Percentiles rank a stretch among this genome's conserved stretches.
Conservation (phyloP, 1,140 invertebrate genomes). For the Aethina tumida region DNA sequence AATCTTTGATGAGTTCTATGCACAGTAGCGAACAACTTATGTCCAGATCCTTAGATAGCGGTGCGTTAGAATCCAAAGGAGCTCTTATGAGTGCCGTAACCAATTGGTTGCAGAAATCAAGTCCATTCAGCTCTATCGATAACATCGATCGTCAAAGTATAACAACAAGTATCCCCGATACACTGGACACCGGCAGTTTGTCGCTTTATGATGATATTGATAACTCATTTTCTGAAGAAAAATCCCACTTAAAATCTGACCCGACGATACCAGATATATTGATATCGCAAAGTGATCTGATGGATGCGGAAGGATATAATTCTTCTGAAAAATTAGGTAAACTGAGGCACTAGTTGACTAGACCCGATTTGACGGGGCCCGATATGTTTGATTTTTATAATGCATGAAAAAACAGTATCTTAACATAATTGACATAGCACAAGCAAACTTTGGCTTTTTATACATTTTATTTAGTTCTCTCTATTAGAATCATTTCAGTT, state of each 20-base stretch:
- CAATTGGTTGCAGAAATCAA: slow-evolving; percentile 29
- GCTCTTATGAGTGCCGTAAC: slow-evolving; percentile 29
- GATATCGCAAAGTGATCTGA: slow-evolving; percentile 14
- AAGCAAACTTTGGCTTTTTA: slow-evolving; percentile 30
- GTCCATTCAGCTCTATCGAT: slow-evolving; percentile 25
- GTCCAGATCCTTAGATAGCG: slow-evolving; percentile 25
- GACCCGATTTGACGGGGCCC: slow-evolving; percentile 25
- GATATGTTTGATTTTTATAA: slow-evolving; percentile 30
- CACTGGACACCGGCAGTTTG: slow-evolving; percentile 13
- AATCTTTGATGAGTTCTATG: slow-evolving; percentile 21
- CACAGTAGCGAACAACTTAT: slow-evolving; percentile 14
- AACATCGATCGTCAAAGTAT: slow-evolving; percentile 19
- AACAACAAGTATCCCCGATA: slow-evolving; percentile 15
- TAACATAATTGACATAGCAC: slow-evolving; percentile 21
- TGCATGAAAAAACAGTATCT: slow-evolving; percentile 17
- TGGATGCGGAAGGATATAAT: slow-evolving; percentile 12
- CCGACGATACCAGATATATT: slow-evolving; percentile 18
- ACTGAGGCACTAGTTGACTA: slow-evolving; percentile 11
- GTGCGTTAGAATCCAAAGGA: slow-evolving; percentile 27
- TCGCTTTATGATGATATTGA: slow-evolving; percentile 21
- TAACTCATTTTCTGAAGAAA: slow-evolving; percentile 12
- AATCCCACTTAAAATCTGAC: slow-evolving; percentile 7
- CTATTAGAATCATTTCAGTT: slow-evolving; percentile 4
- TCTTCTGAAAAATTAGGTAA: slow-evolving; percentile 23
- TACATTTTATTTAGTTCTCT: slow-evolving; percentile 12